phyloP scores from a whole-genome alignment of 2,888 invertebrate species.

The Endomychus coccineus region DNA sequence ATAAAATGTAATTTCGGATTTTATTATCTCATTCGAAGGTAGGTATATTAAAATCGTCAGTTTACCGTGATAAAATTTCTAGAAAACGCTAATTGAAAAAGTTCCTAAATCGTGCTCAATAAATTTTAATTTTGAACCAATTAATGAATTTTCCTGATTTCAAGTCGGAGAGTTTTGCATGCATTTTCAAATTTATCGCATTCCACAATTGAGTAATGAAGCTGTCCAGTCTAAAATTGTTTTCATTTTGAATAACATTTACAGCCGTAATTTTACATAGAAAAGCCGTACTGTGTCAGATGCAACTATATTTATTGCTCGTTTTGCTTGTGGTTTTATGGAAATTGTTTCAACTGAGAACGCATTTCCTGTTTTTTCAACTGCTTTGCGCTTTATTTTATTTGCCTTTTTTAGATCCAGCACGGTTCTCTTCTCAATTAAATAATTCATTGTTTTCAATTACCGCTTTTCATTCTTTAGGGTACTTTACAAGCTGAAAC shows the following conservation, averaged over 20 bases:
- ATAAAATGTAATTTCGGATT: no score
- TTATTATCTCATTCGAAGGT: background rate
- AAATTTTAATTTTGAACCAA: conserved; percentile 2
- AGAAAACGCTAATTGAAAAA: conserved; percentile 22
- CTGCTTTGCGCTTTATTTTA: background rate
- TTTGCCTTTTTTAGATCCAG: background rate
- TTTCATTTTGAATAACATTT: conserved; percentile 25
- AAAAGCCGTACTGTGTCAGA: conserved; percentile 26
- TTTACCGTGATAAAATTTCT: conserved; percentile 13
- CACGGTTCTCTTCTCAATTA: no score
- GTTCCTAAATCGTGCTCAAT: conserved; percentile 8
- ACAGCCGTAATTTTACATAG: conserved; percentile 26
- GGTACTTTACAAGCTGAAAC: no score
- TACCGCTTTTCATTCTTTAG: no score
- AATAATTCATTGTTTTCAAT: no score
- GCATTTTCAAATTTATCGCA: background rate
- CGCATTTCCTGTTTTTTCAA: conserved; percentile 11
- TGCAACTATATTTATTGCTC: conserved; percentile 27
- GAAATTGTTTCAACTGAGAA: conserved; percentile 17
- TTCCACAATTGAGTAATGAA: conserved; percentile 25
- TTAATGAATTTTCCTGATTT: background rate
- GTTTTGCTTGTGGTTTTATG: conserved; percentile 18
- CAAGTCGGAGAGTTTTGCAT: background rate
- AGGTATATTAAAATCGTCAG: background rate
- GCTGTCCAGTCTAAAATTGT: conserved; percentile 27